Evolutionary conservation across 1,140 invertebrate species (phyloP).

Genomic region (Aphis gossypii): DNA sequence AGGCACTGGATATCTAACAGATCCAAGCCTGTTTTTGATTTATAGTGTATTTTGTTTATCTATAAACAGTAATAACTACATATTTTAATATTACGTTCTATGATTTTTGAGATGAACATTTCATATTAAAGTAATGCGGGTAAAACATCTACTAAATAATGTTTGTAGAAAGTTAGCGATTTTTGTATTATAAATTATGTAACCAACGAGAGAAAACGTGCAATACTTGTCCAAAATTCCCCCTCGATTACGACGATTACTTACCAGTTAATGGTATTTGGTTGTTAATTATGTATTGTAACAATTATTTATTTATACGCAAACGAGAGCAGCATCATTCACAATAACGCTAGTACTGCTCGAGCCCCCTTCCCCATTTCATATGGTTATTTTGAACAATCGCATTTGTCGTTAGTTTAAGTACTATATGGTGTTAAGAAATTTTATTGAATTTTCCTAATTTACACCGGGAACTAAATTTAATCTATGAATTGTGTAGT

Average conservation of each 20-base stretch:
- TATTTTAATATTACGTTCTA: background rate
- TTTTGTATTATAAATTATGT: background rate
- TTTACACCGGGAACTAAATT: background rate
- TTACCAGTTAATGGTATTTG: conserved; percentile 5
- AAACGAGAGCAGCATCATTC: background rate
- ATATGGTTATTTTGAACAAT: background rate
- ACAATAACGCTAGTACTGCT: background rate
- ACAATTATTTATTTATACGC: background rate
- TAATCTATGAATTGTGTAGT: background rate
- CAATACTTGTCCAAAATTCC: background rate
- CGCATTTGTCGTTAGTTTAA: background rate
- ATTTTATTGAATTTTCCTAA: background rate
- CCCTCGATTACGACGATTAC: background rate
- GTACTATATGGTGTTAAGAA: background rate
- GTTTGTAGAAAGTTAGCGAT: background rate
- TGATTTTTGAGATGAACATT: background rate
- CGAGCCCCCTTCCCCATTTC: background rate
- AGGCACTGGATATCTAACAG: background rate
- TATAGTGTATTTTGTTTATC: background rate
- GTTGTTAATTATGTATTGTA: background rate
- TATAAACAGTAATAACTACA: background rate
- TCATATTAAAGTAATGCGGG: background rate
- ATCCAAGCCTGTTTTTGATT: background rate
- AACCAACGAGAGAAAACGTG: background rate
- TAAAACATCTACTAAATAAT: background rate